A percentile compares a stretch with the other conserved stretches of the same genome.
Evolutionary conservation across 2,113 vertebrate genomes (phyloP).

Genomic region (Chaetura pelagica): DNA sequence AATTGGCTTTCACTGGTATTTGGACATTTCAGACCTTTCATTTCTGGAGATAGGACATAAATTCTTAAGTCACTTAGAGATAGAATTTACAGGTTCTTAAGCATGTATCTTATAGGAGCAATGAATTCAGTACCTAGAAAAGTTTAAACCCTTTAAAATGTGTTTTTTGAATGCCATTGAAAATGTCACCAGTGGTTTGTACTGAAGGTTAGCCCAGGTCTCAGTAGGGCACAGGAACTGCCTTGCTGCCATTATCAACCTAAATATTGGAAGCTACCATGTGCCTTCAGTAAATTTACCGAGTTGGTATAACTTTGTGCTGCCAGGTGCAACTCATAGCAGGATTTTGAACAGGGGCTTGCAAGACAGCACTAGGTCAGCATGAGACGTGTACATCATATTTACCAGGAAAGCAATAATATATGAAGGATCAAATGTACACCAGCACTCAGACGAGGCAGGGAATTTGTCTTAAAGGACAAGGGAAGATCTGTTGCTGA

Average conservation of each 20-base stretch:
- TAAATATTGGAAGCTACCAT: neutral
- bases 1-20: neutral
- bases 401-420: neutral
- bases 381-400: neutral
- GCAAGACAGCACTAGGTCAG: neutral
- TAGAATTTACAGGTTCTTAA: neutral
- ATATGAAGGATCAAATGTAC: neutral
- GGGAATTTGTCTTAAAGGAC: neutral
- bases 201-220: neutral
- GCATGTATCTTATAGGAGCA: neutral
- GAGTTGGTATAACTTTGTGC: neutral
- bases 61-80: neutral
- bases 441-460: neutral
- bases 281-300: neutral
- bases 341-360: neutral
- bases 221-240: neutral
- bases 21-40: neutral
- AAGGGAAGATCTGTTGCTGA: neutral
- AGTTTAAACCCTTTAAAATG: neutral
- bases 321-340: neutral
- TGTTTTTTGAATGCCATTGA: neutral
- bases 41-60: neutral
- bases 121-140: neutral
- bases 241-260: neutral
- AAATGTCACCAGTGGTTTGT: neutral